Base-by-base conservation (phyloP, 2,797 vertebrate species). In the Hippoglossus hippoglossus region DNA sequence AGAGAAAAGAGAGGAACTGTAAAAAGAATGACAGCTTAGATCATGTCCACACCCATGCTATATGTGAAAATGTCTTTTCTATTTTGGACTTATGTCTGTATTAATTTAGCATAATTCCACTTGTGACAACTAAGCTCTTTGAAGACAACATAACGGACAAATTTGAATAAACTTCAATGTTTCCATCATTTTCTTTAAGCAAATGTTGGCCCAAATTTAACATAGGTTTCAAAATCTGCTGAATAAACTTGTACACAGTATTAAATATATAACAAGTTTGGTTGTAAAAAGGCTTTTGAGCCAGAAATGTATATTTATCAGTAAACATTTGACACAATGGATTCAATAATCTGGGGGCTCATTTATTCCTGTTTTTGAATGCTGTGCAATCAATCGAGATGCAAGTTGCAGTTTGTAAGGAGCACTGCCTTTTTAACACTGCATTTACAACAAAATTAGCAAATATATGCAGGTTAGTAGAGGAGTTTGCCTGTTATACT, bases 21-120 rank as follows among this genome's bases (percentile, higher is more conserved):
- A 19, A 25, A 24, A 36, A 56, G 3, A 50, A 50, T 47, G 51
- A 62, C 61, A 75, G 25, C 31, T 55, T 10, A 63, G 54, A 65
- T 64, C 41, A 77, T 70, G 61, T 80, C 73, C 59, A 44, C 24
- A 18, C 47, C 79, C 65, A 82, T 58, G 41, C 19, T 19, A 16
- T 36, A 58, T 67, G 19, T 22, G 19, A 24, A 24, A 12, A 22
- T 22, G 11, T 55, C 2, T 5, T 22, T 5, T 51, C 3, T 5
- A 21, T 67, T 63, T 73, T 24, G 6, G 15, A 46, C 18, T 46
- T 19, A 19, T 62, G 49, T 64, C 65, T 0, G 3, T 41, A 51
- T 74, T 70, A 71, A 60, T 22, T 28, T 62, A 44, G 16, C 55
- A 56, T 52, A 46, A 56, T 63, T 44, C 53, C 4, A n/a, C 28